phyloP scores from a whole-genome alignment of 1,140 invertebrate species.

The Cecropterus lyciades region DNA sequence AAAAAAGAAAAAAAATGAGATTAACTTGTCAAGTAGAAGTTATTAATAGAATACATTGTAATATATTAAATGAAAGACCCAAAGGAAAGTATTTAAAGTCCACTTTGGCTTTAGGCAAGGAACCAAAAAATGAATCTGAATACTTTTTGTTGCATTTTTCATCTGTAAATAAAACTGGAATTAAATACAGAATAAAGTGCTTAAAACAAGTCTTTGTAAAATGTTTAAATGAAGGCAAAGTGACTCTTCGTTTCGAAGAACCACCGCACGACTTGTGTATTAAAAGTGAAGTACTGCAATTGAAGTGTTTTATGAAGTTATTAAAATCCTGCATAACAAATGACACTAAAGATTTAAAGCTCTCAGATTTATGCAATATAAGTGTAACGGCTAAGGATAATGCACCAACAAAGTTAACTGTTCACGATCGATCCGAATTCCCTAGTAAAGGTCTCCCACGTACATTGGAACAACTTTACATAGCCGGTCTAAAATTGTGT shows the following conservation, averaged over 20 bases:
- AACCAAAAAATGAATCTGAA: conserved; percentile 84
- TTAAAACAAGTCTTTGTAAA: conserved; percentile 88
- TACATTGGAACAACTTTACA: conserved; percentile 85
- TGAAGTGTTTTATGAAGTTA: conserved; percentile 88
- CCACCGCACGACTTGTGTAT: conserved; percentile 89
- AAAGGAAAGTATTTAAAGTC: conserved; percentile 84
- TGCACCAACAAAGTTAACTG: conserved; percentile 85
- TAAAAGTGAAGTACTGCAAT: conserved; percentile 86
- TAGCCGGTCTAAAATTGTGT: conserved; percentile 85
- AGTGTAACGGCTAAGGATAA: conserved; percentile 82
- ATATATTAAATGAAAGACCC: conserved; percentile 64
- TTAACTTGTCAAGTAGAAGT: conserved; percentile 87
- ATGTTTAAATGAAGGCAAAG: conserved; percentile 90
- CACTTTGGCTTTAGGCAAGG: conserved; percentile 87
- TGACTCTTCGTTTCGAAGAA: conserved; percentile 88
- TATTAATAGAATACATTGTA: conserved; percentile 83
- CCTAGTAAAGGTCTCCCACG: conserved; percentile 89
- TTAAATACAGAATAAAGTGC: conserved; percentile 88
- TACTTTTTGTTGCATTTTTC: conserved; percentile 88
- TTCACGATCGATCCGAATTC: conserved; percentile 87
- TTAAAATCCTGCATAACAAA: conserved; percentile 86
- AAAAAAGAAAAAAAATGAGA: conserved; percentile 84
- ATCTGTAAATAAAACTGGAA: conserved; percentile 86
- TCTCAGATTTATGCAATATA: conserved; percentile 78
- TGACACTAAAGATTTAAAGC: conserved; percentile 76